These are phyloP conservation scores for Macrophya alboannulata DNA, from an alignment of 2,888 invertebrate species.

Conservation along the genomic window DNA sequence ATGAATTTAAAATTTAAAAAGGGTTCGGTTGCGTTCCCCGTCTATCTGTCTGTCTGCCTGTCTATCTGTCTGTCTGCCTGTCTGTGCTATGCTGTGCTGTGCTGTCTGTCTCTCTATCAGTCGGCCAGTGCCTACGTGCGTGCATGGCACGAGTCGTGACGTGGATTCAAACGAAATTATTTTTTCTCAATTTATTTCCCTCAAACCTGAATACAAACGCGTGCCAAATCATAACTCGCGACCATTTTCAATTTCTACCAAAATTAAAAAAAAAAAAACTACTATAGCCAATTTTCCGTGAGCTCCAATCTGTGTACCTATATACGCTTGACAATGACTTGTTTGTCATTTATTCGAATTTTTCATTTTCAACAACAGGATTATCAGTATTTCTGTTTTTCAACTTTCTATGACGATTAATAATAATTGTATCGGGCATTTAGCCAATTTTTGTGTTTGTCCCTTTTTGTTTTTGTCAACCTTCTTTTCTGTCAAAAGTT, in stretches of 20 bases:
- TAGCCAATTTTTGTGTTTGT: neutral
- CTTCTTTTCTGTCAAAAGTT: neutral
- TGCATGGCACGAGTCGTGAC: slow-evolving; percentile 45
- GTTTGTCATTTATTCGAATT: slow-evolving; percentile 27
- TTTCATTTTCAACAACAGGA: slow-evolving; percentile 4
- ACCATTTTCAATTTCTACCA: slow-evolving; percentile 17
- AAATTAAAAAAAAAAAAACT: neutral
- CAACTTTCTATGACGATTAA: neutral
- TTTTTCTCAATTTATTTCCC: slow-evolving; percentile 40
- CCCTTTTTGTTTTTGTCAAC: neutral
- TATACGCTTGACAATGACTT: slow-evolving; percentile 39
- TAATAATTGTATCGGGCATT: neutral
- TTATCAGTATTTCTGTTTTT: neutral
- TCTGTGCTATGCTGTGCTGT: neutral
- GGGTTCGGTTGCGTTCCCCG: slow-evolving; percentile 52
- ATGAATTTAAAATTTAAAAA: slow-evolving; percentile 73
- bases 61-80: neutral
- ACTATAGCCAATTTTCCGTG: neutral
- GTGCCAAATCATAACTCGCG: slow-evolving; percentile 49
- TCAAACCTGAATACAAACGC: slow-evolving; percentile 25
- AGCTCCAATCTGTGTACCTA: neutral
- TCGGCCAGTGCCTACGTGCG: slow-evolving; percentile 25
- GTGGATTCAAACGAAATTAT: slow-evolving; percentile 40
- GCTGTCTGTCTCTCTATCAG: slow-evolving; percentile 1
- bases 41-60: slow-evolving; percentile 15